A percentile compares a stretch with the other conserved stretches of the same genome.
Conservation (phyloP, 2,113 vertebrate genomes). For the Hemibagrus wyckioides region DNA sequence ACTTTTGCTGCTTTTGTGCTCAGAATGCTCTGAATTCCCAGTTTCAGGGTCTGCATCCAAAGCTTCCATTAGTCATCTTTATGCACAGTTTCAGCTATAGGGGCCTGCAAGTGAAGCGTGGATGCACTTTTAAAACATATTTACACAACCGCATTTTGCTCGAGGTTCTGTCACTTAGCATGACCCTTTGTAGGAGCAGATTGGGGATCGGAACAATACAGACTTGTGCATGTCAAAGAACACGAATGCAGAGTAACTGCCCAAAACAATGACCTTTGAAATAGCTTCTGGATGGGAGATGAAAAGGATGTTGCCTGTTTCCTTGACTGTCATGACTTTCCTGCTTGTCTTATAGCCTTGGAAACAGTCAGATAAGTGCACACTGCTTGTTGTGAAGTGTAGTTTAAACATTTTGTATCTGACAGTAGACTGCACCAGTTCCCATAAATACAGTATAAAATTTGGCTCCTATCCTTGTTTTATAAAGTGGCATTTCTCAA, state of each 20-base stretch:
- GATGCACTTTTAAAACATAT: constrained; percentile 35
- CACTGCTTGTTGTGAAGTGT: neutral
- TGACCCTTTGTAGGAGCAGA: constrained; percentile 29
- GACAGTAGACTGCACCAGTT: neutral
- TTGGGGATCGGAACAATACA: constrained; percentile 36
- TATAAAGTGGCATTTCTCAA: neutral
- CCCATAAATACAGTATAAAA: neutral
- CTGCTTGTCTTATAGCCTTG: neutral
- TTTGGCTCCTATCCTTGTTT: neutral
- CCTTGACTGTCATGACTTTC: constrained; percentile 1
- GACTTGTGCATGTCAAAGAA: constrained; percentile 29
- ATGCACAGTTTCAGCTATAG: constrained; percentile 42
- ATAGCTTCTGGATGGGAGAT: constrained; percentile 29
- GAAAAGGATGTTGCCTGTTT: neutral
- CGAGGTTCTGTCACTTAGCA: constrained; percentile 35
- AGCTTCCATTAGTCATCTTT: constrained; percentile 42
- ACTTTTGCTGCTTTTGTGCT: constrained; percentile 44
- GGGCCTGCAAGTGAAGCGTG: constrained; percentile 43
- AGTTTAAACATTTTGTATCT: neutral
- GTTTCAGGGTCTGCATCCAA: constrained; percentile 50
- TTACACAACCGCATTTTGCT: constrained; percentile 14
- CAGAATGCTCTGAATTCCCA: constrained; percentile 43
- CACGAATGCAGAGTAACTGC: constrained; percentile 34
- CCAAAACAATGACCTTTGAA: constrained; percentile 45
- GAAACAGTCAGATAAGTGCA: neutral